Percentiles rank a stretch among this genome's conserved stretches.
Conservation (phyloP, 1,140 invertebrate genomes). For the Globodera ellingtonae region DNA sequence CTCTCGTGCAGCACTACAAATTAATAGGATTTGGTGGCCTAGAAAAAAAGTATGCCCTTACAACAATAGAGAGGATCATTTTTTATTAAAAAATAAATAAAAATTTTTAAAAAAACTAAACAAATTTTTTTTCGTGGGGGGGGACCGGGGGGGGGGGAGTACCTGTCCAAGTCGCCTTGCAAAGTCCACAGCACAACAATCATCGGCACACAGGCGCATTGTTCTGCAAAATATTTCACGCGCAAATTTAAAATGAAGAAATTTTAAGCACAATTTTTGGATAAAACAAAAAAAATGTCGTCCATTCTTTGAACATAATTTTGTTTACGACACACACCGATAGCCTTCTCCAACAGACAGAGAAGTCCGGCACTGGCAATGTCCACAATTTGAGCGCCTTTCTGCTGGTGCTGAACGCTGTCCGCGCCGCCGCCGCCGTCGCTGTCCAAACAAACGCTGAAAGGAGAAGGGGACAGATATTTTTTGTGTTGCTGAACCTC, state of each 20-base stretch:
- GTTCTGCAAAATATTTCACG: slow-evolving; percentile 2
- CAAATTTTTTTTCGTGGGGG: too few relatives aligned
- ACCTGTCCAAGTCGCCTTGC: slow-evolving; percentile 44
- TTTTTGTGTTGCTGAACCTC: too few relatives aligned
- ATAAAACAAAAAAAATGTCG: too few relatives aligned
- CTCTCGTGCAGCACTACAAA: too few relatives aligned
- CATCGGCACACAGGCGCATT: slow-evolving; percentile 43
- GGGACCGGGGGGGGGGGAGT: too few relatives aligned
- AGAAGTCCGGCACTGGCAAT: neutral
- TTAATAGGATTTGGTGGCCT: neutral
- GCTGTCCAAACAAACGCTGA: neutral
- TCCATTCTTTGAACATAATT: too few relatives aligned
- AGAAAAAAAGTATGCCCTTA: too few relatives aligned
- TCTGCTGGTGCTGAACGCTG: neutral
- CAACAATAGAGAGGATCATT: too few relatives aligned
- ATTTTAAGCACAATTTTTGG: too few relatives aligned
- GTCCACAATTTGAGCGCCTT: neutral
- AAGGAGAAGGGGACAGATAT: neutral
- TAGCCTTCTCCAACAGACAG: slow-evolving; percentile 32
- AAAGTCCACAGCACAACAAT: slow-evolving; percentile 43
- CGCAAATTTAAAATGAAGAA: too few relatives aligned
- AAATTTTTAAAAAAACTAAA: too few relatives aligned
- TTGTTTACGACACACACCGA: neutral
- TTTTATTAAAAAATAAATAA: too few relatives aligned
- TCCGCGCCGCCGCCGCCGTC: neutral